phyloP scores from a whole-genome alignment of 1,140 invertebrate genomes.

The Platorchestia sp. region DNA sequence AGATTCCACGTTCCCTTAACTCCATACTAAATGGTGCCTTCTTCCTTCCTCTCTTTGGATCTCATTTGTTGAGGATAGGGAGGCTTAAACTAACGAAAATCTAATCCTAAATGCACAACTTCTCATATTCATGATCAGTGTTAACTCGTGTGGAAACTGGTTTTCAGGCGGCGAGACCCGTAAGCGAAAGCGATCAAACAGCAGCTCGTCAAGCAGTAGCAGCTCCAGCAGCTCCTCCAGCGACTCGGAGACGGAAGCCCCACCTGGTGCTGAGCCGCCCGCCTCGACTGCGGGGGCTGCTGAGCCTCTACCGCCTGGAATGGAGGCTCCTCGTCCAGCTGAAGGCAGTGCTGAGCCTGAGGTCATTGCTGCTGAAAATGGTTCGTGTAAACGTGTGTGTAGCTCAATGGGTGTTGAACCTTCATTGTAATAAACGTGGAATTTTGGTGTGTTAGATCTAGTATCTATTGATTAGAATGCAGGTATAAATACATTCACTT shows the following conservation, averaged over 20 bases:
- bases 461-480: too few relatives aligned
- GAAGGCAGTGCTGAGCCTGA: conserved; percentile 66
- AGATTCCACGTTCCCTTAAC: too few relatives aligned
- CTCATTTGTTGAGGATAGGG: too few relatives aligned
- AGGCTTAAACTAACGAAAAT: too few relatives aligned
- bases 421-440: too few relatives aligned
- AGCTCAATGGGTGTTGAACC: too few relatives aligned
- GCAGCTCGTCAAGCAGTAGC: conserved; percentile 51
- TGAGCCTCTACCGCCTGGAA: conserved; percentile 70
- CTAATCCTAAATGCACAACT: background rate
- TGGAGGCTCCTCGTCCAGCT: conserved; percentile 67
- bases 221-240: conserved; percentile 59
- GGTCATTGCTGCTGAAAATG: conserved; percentile 3
- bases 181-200: conserved; percentile 40
- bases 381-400: background rate
- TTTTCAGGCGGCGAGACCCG: background rate
- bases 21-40: too few relatives aligned
- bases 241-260: conserved; percentile 70
- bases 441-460: too few relatives aligned
- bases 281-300: conserved; percentile 59
- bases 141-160: background rate
- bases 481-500: too few relatives aligned
- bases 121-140: too few relatives aligned
- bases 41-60: too few relatives aligned
- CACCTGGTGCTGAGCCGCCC: conserved; percentile 68